Conservation (phyloP, 2,113 vertebrate genomes). For the Pseudopipra pipra region DNA sequence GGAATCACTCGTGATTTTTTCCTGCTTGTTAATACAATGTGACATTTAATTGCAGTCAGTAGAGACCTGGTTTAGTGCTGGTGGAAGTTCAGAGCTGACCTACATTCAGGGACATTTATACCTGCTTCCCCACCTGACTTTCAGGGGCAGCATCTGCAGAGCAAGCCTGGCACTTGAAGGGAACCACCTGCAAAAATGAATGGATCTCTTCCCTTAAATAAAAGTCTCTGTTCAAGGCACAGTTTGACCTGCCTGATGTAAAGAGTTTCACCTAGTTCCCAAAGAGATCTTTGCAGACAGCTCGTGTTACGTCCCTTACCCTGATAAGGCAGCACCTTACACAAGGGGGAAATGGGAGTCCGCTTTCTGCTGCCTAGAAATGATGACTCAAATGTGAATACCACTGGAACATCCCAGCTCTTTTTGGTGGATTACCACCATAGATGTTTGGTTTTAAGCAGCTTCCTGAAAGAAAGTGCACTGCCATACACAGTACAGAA, state of each 20-base stretch:
- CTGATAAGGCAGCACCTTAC: background rate
- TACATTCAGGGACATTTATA: background rate
- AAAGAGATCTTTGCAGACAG: background rate
- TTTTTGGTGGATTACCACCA: background rate
- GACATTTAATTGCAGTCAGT: conserved; percentile 31
- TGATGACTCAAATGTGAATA: fast-evolving
- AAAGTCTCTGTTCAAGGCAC: fast-evolving
- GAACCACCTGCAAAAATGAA: background rate
- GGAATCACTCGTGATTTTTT: conserved; percentile 5
- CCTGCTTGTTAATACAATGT: conserved; percentile 27
- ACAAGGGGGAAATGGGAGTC: background rate
- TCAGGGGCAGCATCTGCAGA: background rate
- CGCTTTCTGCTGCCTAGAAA: background rate
- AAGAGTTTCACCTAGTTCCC: background rate
- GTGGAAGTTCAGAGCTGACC: conserved; percentile 34
- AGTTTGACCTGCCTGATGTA: background rate
- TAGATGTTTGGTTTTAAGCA: background rate
- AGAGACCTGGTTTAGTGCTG: background rate
- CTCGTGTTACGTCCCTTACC: fast-evolving
- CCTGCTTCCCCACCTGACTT: background rate
- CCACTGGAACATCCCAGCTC: background rate
- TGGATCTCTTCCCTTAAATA: background rate
- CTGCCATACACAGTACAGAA: background rate
- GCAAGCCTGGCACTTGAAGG: background rate
- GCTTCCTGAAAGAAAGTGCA: background rate